Conservation (phyloP, 2,888 invertebrate species). For the Pterobdella sp. region DNA sequence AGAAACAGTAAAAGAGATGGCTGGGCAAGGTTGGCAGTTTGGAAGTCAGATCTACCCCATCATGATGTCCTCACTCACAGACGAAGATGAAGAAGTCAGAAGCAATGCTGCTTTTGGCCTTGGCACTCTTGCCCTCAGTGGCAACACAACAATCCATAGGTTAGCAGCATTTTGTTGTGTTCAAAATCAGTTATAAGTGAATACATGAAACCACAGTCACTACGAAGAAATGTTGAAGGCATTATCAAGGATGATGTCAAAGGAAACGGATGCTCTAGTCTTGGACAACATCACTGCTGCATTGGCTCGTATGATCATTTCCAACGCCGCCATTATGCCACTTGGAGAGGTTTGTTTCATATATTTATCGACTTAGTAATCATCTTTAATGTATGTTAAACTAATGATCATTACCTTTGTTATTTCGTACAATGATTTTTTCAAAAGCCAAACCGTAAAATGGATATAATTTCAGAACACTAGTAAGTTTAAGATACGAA, state of each 20-base stretch:
- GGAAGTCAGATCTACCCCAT: conserved; percentile 42
- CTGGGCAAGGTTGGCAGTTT: conserved; percentile 32
- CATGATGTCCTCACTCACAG: conserved; percentile 59
- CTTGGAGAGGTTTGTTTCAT: conserved; percentile 67
- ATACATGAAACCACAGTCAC: conserved; percentile 48
- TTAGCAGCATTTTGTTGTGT: background rate
- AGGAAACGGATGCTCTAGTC: conserved; percentile 61
- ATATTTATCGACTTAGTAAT: too few species aligned
- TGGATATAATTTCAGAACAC: too few species aligned
- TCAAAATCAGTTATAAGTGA: background rate
- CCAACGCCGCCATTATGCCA: conserved; percentile 61
- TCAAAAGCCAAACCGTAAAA: too few species aligned
- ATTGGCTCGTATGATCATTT: conserved; percentile 61
- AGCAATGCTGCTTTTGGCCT: conserved; percentile 70
- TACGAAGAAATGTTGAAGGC: conserved; percentile 62
- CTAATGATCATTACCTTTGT: too few species aligned
- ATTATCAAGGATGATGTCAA: conserved; percentile 60
- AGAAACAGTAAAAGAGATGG: conserved; percentile 63
- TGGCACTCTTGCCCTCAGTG: conserved; percentile 65
- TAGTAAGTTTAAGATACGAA: too few species aligned
- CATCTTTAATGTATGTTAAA: too few species aligned
- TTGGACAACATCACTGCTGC: conserved; percentile 73
- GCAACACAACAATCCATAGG: conserved; percentile 48
- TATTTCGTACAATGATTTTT: background rate
- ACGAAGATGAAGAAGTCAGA: conserved; percentile 64